Base-by-base conservation (phyloP, 2,888 invertebrate species). In the Crossocerus cetratus region DNA sequence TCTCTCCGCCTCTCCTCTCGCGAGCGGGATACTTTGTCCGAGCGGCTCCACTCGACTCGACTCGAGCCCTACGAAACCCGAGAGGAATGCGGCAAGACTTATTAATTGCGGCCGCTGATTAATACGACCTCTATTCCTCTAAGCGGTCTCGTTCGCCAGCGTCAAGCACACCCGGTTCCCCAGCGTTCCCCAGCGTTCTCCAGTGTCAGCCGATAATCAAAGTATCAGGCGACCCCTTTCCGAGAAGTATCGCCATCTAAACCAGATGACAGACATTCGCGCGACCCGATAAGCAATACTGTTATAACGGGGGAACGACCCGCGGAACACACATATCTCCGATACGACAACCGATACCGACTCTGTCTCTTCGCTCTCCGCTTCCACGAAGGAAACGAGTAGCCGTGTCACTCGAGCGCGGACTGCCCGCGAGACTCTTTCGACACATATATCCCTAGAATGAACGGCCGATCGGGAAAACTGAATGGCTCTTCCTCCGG, bases 11-110 rank as follows among this genome's bases (percentile, higher is more conserved):
- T 32, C 32, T 8, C 32, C 76, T 64, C 69, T 72, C 66, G 49
- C 59, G 23, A 2, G n/a, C n/a, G n/a, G 23, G 65, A 76, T 72
- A 76, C 69, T 72, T 69, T 76, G 72, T 69, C 58, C 49, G 62
- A 43, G 49, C 59, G 32, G 32, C 32, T 32, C n/a, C n/a, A n/a
- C n/a, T n/a, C n/a, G 32, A 32, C 32, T 32, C 32, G 32, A 32
- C n/a, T n/a, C 32, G 32, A 32, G 11, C 32, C 32, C 5, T 32
- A 32, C 32, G 32, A 32, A 32, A 32, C 32, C 32, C 32, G 32
- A 32, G 32, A 32, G 32, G 32, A 32, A 32, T 32, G 32, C 32
- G 32, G 32, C 32, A 32, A 32, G 32, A 32, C 32, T 32, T 32
- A 32, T 32, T 32, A 32, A 32, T 32, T 32, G 32, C 32, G 32